Percentiles rank a stretch among this genome's conserved stretches.
These are phyloP conservation scores for Deilephila elpenor DNA, from an alignment of 2,888 invertebrate genomes.

Conservation along the genomic window DNA sequence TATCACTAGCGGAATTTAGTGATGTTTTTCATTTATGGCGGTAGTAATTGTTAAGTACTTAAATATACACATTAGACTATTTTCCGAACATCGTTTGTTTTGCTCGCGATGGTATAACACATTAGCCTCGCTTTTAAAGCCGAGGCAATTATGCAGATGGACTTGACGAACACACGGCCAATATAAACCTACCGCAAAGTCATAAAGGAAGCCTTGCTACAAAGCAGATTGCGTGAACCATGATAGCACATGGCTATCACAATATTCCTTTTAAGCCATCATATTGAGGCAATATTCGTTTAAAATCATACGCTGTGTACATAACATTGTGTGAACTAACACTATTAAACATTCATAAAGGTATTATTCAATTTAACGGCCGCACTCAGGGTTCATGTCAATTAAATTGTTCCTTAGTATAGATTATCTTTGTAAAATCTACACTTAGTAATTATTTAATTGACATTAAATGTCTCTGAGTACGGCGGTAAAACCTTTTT, in stretches of 20 bases:
- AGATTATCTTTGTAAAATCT: no score
- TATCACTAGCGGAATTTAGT: no score
- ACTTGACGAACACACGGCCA: background rate
- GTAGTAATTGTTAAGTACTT: no score
- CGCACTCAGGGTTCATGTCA: no score
- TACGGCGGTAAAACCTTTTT: no score
- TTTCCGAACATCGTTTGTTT: background rate
- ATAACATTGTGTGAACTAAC: no score
- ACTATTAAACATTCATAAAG: no score
- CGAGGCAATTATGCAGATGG: background rate
- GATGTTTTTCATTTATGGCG: no score
- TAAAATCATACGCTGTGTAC: background rate
- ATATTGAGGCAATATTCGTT: background rate
- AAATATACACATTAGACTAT: background rate
- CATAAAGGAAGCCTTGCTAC: background rate
- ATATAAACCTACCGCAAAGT: background rate
- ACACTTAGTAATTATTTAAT: no score
- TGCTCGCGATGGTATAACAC: background rate
- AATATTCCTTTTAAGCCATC: background rate
- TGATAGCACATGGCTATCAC: background rate
- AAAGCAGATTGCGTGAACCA: background rate
- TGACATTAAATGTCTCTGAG: no score
- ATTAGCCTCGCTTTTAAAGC: background rate
- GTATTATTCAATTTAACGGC: no score
- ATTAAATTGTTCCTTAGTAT: no score